Evolutionary conservation across 2,113 vertebrate species (phyloP), one percentile per base, ranked within the genome.

Genomic region (Tragelaphus buxtoni): DNA sequence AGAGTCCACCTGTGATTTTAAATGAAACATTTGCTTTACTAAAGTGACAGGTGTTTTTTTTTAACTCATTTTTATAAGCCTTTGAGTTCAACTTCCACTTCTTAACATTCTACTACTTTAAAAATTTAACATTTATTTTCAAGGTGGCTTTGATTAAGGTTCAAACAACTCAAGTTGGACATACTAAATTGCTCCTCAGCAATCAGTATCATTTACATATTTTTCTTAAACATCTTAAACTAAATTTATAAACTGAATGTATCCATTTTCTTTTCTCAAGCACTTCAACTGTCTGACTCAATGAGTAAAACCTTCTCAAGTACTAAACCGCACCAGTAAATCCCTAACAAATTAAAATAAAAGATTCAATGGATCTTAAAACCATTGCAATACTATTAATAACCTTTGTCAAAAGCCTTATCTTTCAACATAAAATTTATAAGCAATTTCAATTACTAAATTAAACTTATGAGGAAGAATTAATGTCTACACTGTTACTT

Each of bases 181-280:
- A 94, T 9, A 88, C 49, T 81, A 74, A 91, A 63, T 16, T 92
- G 18, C 30, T 35, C 42, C 51, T 87, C 49, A 85, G 76, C 77
- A 80, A 84, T 95, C 12, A 81, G 47, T 17, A 55, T 77, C 77
- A 88, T 39, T 95, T 81, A 89, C 6, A 74, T 91, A 69, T 87
- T 93, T 93, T 88, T 90, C 49, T 93, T 47, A 88, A 84, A 61
- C 35, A 97, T 89, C 85, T 79, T 51, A 83, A 90, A 91, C 1
- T 83, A n/a, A 58, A 94, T 92, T 97, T 94, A 94, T 82, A 95
- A 91, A 91, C 69, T 35, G 7, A 92, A 77, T 53, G 60, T 22
- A 94, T 35, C 49, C 22, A 95, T 96, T 96, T 89, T 96, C 86
- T 95, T 76, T 91, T 82, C 72, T 94, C 49, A 83, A 92, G 32